Base-by-base conservation (phyloP, 92 coral and sea anemone genomes). In the Zoanthus sociatus region DNA sequence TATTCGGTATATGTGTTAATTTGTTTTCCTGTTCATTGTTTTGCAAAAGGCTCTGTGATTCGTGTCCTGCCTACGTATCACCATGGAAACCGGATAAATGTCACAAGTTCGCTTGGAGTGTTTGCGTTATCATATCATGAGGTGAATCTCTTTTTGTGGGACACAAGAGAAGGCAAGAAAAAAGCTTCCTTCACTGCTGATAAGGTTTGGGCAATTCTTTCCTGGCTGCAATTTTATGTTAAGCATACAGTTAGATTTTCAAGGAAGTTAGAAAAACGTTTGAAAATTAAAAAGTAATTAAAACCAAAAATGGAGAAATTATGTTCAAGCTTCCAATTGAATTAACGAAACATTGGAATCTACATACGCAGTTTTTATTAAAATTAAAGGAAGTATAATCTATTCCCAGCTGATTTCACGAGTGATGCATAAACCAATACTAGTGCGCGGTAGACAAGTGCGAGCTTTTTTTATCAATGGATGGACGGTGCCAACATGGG, bases 101-200 rank as follows among this genome's bases (percentile, higher is more conserved):
- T 94, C 37, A 44, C 91, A 26, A 90, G 93, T 15, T 90, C 98
- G n/a, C 64, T 86, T 31, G 95, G 95, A 15, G 82, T 86, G 37
- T 76, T 86, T 46, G 93, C 92, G 5, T 68, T 94, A 4, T 91
- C 98, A 45, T 92, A 82, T 68, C 94, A 90, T 76, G 95, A 91
- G 77, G 89, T 90, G 87, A 93, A 91, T 37, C 86, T 94, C 70
- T 73, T 93, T 30, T 55, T 94, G 66, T 94, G 98, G 98, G 93
- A 94, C 42, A 89, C 93, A 71, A 70, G 51, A 21, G 92, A 94
- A 14, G 95, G 98, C 55, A 83, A 64, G 61, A 93, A 87, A 66
- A 92, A 88, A n/a, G 91, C 94, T 13, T 89, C 92, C 20, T 94
- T 94, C 56, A 92, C 94, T 26, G 95, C 92, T 11, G 95, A 92